phyloP scores from a whole-genome alignment of 2,113 vertebrate genomes.

The Limnothrissa miodon region DNA sequence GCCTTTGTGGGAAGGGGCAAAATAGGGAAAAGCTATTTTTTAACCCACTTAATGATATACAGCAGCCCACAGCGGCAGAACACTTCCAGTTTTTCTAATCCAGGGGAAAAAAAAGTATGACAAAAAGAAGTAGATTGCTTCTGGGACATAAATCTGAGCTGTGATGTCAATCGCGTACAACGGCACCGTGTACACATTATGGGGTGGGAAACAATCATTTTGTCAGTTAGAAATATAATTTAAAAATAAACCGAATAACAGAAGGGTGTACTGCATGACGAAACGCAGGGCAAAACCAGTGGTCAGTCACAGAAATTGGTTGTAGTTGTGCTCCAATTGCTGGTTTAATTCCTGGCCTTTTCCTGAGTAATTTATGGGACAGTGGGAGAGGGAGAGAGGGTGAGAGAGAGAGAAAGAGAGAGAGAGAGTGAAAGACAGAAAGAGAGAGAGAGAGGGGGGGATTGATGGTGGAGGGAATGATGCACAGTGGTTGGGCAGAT shows the following conservation, averaged over 20 bases:
- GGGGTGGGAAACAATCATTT: not conserved
- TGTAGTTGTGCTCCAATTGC: constrained; percentile 32
- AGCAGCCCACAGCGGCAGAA: not conserved
- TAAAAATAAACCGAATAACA: not conserved
- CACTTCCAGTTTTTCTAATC: not conserved
- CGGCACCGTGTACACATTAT: not conserved
- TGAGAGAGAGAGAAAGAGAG: constrained; percentile 51
- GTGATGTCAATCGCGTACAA: not conserved
- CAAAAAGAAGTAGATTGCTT: not conserved
- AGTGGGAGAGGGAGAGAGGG: constrained; percentile 50
- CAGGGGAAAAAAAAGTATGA: not conserved
- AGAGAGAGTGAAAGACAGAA: constrained; percentile 57
- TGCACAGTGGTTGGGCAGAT: constrained; percentile 19
- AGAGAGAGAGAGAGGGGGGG: constrained; percentile 56
- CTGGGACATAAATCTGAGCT: not conserved
- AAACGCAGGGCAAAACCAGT: constrained; percentile 20
- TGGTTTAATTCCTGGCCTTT: constrained; percentile 25
- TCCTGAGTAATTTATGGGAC: constrained; percentile 36
- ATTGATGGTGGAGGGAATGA: constrained; percentile 43
- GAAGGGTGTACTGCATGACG: constrained; percentile 15
- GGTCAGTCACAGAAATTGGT: constrained; percentile 31
- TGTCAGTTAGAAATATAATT: not conserved
- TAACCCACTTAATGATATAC: constrained; percentile 24
- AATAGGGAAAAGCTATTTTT: constrained; percentile 16
- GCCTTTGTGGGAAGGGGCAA: constrained; percentile 20